Evolutionary conservation across 2,797 vertebrate genomes (phyloP).

Genomic region (Crax fasciolata): DNA sequence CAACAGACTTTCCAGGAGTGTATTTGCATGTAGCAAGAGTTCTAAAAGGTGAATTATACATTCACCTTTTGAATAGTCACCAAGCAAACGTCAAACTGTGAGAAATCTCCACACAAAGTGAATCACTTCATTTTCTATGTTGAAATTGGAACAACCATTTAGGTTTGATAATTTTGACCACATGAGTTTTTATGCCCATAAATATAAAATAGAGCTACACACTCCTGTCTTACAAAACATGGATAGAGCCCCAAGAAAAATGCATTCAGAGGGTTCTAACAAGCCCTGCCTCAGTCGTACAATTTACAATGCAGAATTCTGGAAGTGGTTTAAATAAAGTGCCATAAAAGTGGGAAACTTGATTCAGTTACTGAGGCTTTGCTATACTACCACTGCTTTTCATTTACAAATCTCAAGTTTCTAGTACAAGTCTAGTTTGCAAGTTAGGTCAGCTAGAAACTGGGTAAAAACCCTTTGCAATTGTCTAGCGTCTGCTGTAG

Average conservation of each 20-base stretch:
- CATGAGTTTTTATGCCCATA: background rate
- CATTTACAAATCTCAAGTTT: background rate
- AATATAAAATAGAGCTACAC: background rate
- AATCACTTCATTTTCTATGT: background rate
- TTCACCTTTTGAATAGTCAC: background rate
- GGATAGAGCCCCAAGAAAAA: background rate
- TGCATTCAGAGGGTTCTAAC: background rate
- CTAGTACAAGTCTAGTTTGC: background rate
- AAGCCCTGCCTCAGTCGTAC: background rate
- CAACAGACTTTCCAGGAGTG: background rate
- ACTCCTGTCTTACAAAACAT: background rate
- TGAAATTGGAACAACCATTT: background rate
- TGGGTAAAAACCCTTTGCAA: background rate
- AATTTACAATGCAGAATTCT: background rate
- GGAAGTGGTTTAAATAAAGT: background rate
- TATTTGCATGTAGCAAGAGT: background rate
- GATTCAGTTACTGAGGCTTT: background rate
- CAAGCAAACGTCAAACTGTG: background rate
- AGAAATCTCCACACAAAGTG: background rate
- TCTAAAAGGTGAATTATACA: background rate
- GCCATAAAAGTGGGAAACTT: background rate
- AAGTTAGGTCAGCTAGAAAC: background rate
- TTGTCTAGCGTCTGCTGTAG: background rate
- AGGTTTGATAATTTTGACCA: background rate
- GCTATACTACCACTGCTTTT: background rate